phyloP scores from a whole-genome alignment of 2,113 vertebrate genomes.

The Fulica atra region DNA sequence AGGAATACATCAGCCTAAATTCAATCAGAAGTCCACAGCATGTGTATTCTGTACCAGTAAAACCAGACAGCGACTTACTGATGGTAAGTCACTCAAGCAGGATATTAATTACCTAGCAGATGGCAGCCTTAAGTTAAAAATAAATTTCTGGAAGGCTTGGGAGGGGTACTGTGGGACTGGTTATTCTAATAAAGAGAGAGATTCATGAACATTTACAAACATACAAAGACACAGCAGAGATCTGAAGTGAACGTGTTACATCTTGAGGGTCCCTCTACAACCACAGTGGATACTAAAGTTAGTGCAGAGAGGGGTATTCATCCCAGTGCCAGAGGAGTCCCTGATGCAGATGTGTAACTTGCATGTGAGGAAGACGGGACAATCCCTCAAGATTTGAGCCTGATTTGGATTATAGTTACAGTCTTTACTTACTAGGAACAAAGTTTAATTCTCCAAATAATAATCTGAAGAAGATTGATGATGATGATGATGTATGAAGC shows the following conservation, averaged over 20 bases:
- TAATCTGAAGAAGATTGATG: not conserved
- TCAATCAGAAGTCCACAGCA: rapidly evolving
- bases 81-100: not conserved
- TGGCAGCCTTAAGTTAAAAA: not conserved
- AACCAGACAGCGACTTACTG: no score
- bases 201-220: not conserved
- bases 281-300: not conserved
- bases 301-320: not conserved
- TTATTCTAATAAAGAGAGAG: not conserved
- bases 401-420: not conserved
- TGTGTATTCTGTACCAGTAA: rapidly evolving
- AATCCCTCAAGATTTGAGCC: not conserved
- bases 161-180: not conserved
- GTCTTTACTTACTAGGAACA: not conserved
- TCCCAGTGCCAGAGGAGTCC: not conserved
- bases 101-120: not conserved
- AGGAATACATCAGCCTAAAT: not conserved
- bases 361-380: not conserved
- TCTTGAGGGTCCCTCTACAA: not conserved
- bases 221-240: not conserved
- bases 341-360: rapidly evolving
- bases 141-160: not conserved
- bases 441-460: not conserved
- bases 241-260: not conserved
- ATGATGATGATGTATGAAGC: not conserved